Evolutionary conservation across 2,888 invertebrate species (phyloP).

Genomic region (Leucoma salicis): DNA sequence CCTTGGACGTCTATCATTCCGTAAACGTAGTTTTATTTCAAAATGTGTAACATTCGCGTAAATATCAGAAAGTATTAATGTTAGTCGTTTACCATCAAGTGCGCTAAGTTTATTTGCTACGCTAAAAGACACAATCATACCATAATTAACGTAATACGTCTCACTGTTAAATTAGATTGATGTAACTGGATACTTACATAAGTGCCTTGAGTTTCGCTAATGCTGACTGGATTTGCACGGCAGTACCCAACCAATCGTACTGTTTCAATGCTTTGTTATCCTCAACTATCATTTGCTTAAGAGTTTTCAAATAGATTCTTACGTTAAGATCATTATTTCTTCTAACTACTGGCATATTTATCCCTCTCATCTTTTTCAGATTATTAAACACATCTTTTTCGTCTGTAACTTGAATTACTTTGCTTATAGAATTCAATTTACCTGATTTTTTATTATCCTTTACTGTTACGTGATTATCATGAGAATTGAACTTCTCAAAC

Average conservation of each 20-base stretch:
- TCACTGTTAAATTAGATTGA: too few species aligned
- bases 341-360: conserved; percentile 12
- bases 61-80: too few species aligned
- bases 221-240: conserved; percentile 55
- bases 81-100: too few species aligned
- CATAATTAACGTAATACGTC: too few species aligned
- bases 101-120: too few species aligned
- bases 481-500: too few species aligned
- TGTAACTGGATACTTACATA: conserved; percentile 61
- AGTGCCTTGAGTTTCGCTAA: conserved; percentile 47
- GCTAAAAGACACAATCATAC: too few species aligned
- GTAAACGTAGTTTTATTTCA: too few species aligned
- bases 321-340: conserved; percentile 21
- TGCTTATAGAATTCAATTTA: background rate
- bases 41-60: too few species aligned
- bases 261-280: conserved; percentile 41
- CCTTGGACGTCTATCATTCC: too few species aligned
- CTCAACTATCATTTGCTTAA: conserved; percentile 49
- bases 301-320: conserved; percentile 36
- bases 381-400: background rate
- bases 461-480: too few species aligned
- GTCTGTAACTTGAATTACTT: background rate
- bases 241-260: conserved; percentile 60
- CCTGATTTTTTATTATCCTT: background rate
- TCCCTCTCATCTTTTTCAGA: conserved; percentile 16